Base-by-base conservation (phyloP, 1,140 invertebrate species). In the Pissodes strobi region DNA sequence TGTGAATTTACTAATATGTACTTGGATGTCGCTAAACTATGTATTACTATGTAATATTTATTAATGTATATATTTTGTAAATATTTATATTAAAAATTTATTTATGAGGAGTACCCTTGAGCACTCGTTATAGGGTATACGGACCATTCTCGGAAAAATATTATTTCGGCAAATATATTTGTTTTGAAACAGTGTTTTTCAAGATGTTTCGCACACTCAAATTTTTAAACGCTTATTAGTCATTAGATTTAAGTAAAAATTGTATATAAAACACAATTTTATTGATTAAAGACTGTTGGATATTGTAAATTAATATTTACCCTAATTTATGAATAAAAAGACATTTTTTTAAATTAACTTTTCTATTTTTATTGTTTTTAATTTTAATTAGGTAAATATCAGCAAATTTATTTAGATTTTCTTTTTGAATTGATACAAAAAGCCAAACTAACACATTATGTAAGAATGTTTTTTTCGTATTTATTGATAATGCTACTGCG, bases 141-240 rank as follows among this genome's bases (percentile, higher is more conserved):
- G 18, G 8, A 45, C 8, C 6, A 45, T 13, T 6, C 30, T n/a
- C n/a, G n/a, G n/a, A n/a, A n/a, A n/a, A n/a, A n/a, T n/a, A n/a
- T n/a, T n/a, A n/a, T n/a, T n/a, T n/a, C n/a, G n/a, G n/a, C n/a
- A n/a, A n/a, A n/a, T n/a, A n/a, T n/a, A n/a, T n/a, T n/a, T n/a
- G n/a, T n/a, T n/a, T n/a, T n/a, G n/a, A n/a, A n/a, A n/a, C n/a
- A n/a, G n/a, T n/a, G n/a, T n/a, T n/a, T n/a, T n/a, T n/a, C n/a
- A n/a, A n/a, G n/a, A n/a, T n/a, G n/a, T n/a, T 34, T 34, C 30
- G 30, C n/a, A n/a, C 30, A 34, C 30, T 34, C 48, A 60, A 56
- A 45, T 55, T 72, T 72, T 56, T 66, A 57, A 70, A 71, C 74
- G 74, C 74, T 76, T 76, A 75, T 73, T 76, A 76, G 74, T 75